Conservation (phyloP, 2,888 invertebrate species). For the Orchesella flavescens region DNA sequence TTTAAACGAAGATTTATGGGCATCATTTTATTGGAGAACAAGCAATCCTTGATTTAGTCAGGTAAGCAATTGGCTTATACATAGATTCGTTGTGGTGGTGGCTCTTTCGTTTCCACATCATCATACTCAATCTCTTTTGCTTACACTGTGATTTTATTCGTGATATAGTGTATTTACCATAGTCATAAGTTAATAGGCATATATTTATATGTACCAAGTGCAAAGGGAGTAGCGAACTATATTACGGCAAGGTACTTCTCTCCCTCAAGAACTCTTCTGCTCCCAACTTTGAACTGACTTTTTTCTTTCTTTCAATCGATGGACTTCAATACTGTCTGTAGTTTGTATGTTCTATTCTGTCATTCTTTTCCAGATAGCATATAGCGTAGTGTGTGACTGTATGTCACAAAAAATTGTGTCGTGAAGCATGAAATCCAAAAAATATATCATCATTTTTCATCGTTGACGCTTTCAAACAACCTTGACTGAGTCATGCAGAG, state of each 20-base stretch:
- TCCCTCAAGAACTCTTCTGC: too few relatives aligned
- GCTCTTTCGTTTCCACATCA: too few relatives aligned
- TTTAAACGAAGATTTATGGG: too few relatives aligned
- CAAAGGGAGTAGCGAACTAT: too few relatives aligned
- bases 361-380: background rate
- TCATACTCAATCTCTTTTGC: too few relatives aligned
- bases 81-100: too few relatives aligned
- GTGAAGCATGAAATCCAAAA: constrained; percentile 12
- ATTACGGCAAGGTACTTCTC: too few relatives aligned
- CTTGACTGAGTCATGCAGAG: background rate
- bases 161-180: too few relatives aligned
- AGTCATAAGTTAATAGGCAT: background rate
- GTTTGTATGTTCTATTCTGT: background rate
- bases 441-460: constrained; percentile 5
- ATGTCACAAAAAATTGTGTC: background rate
- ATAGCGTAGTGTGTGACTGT: background rate
- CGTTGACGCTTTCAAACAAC: constrained; percentile 9
- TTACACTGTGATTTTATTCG: too few relatives aligned
- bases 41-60: too few relatives aligned
- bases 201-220: background rate
- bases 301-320: constrained; percentile 4
- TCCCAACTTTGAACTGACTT: background rate
- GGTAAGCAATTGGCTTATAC: too few relatives aligned
- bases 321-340: background rate
- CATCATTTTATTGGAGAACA: too few relatives aligned